Conservation (phyloP, 2,797 vertebrate species). For the Labeo calbasu region DNA sequence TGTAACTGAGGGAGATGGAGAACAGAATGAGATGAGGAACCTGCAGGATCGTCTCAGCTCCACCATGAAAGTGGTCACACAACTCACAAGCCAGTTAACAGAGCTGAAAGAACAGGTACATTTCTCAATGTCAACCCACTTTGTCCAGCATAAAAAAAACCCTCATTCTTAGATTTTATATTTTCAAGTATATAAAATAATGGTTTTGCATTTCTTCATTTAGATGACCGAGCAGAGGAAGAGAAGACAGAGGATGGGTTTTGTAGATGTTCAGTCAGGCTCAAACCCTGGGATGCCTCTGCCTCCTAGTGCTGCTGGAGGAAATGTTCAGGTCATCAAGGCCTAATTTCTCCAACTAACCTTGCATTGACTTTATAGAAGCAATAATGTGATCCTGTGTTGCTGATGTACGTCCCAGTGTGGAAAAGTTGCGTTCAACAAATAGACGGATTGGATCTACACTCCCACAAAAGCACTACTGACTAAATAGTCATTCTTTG, state of each 20-base stretch:
- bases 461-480: conserved; percentile 34
- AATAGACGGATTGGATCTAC: conserved; percentile 8
- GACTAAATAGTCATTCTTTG: not conserved
- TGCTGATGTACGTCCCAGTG: not conserved
- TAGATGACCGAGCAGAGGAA: conserved; percentile 84
- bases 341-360: conserved; percentile 45
- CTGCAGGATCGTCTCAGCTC: conserved; percentile 90
- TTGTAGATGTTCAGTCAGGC: conserved; percentile 75
- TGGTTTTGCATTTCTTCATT: conserved; percentile 19
- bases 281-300: conserved; percentile 49
- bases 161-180: not conserved
- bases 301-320: conserved; percentile 76
- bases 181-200: not conserved
- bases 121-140: not conserved
- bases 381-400: conserved; percentile 17
- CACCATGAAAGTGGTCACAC: conserved; percentile 92
- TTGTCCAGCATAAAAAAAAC: not conserved
- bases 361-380: conserved; percentile 4
- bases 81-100: conserved; percentile 86
- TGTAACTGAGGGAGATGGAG: conserved; percentile 91
- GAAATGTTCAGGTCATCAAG: conserved; percentile 71
- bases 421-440: not conserved
- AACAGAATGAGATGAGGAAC: conserved; percentile 96
- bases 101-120: conserved; percentile 97
- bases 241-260: conserved; percentile 81